Conservation (phyloP, 2,113 vertebrate genomes). For the Tachysurus fulvidraco region DNA sequence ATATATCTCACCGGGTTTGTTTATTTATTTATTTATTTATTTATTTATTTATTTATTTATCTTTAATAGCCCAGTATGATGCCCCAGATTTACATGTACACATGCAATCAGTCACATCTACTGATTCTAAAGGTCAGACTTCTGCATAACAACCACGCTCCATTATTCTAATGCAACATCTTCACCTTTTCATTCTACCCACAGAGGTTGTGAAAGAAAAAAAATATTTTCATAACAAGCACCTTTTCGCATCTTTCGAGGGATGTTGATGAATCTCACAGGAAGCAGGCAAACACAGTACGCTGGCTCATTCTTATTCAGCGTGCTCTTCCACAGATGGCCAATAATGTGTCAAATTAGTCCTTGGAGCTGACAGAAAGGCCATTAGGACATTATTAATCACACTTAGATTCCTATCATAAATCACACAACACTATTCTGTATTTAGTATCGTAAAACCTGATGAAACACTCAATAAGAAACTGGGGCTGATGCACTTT, state of each 20-base stretch:
- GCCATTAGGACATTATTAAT: conserved; percentile 75
- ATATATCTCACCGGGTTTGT: background rate
- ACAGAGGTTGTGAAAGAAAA: background rate
- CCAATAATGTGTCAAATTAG: conserved; percentile 71
- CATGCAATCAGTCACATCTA: conserved; percentile 11
- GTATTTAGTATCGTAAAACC: conserved; percentile 49
- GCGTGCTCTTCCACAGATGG: conserved; percentile 19
- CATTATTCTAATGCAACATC: background rate
- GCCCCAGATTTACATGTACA: background rate
- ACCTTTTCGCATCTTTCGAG: conserved; percentile 39
- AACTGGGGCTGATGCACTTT: conserved; percentile 51
- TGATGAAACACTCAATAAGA: conserved; percentile 16
- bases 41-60: background rate
- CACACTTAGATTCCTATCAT: conserved; percentile 61
- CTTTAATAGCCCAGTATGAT: background rate
- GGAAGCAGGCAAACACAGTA: conserved; percentile 59
- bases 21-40: too few species aligned
- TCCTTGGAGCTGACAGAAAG: conserved; percentile 62
- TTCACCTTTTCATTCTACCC: background rate
- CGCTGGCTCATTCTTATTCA: conserved; percentile 52
- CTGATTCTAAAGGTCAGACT: background rate
- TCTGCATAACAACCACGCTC: background rate
- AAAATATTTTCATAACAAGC: conserved; percentile 10
- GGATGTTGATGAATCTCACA: conserved; percentile 62
- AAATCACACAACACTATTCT: conserved; percentile 61